Evolutionary conservation across 2,888 invertebrate species (phyloP), one percentile per base, ranked within the genome.

Genomic region (Drosophila algonquin): DNA sequence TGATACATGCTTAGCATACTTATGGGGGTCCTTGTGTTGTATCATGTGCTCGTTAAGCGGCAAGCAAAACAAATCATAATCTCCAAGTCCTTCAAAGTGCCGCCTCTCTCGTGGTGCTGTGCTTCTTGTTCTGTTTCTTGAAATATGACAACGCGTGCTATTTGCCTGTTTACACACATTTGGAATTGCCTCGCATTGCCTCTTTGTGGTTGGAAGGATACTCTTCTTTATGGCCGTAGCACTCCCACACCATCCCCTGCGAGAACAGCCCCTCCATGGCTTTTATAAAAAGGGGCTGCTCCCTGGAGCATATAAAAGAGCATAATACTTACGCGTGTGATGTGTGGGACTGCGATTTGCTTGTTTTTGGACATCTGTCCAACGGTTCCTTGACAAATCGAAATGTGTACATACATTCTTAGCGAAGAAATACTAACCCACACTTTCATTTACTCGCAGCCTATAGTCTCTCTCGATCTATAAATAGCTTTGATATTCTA

Each of bases 61-160:
- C 82, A 86, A 86, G 81, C 76, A 86, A 89, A 86, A 86, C 85
- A 86, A 87, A 87, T 87, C 87, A 87, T 89, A 89, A 87, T 87
- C 88, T 85, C 75, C 69, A 74, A 74, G 85, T 77, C 81, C 64
- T 82, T 73, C 57, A 63, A 69, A 87, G 67, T 71, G 70, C 45
- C 47, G 47, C 54, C 61, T 50, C 40, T 55, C 5, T 24, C 24
- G 24, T 24, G 24, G 24, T n/a, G 47, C 55, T 8, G 9, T 16
- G 6, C 21, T 58, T 16, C 14, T 35, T 21, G 16, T 53, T 47
- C 40, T 48, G 53, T 10, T 51, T 47, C 53, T 70, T 55, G 65
- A 77, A 75, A 82, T 79, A 81, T 81, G 87, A 79, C 78, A 82
- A 65, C 73, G 81, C 82, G 85, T 86, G 89, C 73, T 82, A 87